Base-by-base conservation (phyloP, 2,888 invertebrate genomes). In the Scaptomyza flava region DNA sequence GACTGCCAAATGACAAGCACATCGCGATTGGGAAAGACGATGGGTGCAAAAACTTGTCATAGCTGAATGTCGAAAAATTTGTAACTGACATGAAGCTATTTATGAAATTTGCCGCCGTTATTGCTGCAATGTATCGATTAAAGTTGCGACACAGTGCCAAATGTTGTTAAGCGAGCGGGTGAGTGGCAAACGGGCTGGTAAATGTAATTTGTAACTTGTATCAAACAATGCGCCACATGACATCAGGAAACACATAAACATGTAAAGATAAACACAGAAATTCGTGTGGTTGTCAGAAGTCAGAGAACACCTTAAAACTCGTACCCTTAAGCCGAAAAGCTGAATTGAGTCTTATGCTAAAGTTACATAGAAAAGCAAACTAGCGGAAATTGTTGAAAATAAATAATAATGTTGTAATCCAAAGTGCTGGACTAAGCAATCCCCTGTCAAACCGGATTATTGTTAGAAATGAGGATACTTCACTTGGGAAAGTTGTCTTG, bases 191-290 rank as follows among this genome's bases (percentile, higher is more conserved):
- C 2, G n/a, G 45, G 3, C 1, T 8, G 34, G 70, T 14, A 42
- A 73, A 48, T 68, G 74, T 68, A 68, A 68, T 73, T 75, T 74
- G 75, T 72, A 57, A 48, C 38, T 54, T 34, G 58, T 75, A 88
- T 82, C 82, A 83, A 77, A 88, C 74, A 82, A 72, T 82, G 88
- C 82, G 85, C 72, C 86, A 74, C 58, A 73, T 61, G 77, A 66
- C 59, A 68, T 51, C 54, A 3, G 4, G 23, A 23, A 23, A 57
- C 33, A 61, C 17, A 33, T 27, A 51, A 27, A 61, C 17, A 33
- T 27, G 42, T n/a, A 27, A 34, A 34, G 5, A 36, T 20, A 20
- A 20, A 51, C 17, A 53, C 42, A 52, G 72, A 77, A 77, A 63
- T 57, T 77, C 58, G 48, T 56, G 38, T 46, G 50, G 51, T 47